These are phyloP conservation scores for Trichonephila clavata DNA, from an alignment of 1,140 invertebrate species.

Conservation along the genomic window DNA sequence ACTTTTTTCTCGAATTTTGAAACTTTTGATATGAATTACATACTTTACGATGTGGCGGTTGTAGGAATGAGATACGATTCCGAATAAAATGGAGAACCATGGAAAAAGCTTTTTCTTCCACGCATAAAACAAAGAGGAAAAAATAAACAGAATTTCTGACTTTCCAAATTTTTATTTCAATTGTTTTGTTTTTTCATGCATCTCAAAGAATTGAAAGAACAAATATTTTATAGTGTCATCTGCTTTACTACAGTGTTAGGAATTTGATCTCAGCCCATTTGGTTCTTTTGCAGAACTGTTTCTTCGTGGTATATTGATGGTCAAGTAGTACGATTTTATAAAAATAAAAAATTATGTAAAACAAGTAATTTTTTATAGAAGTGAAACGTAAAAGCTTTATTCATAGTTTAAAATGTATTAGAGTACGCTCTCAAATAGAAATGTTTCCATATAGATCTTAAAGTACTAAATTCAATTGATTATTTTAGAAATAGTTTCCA, in stretches of 20 bases:
- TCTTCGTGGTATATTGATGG: background rate
- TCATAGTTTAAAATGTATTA: no score
- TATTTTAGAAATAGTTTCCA: no score
- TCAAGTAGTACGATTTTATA: background rate
- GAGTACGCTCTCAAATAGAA: no score
- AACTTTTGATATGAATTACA: slow-evolving; percentile 50
- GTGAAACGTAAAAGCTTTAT: no score
- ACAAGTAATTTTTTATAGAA: background rate
- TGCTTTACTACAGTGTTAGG: slow-evolving; percentile 37
- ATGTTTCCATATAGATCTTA: no score
- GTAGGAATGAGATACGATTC: slow-evolving; percentile 17
- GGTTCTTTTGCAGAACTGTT: background rate
- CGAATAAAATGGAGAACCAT: background rate
- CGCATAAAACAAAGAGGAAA: background rate
- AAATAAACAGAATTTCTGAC: slow-evolving; percentile 29
- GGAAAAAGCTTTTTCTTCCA: background rate
- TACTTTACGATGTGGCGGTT: slow-evolving; percentile 21
- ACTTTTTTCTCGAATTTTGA: slow-evolving; percentile 27
- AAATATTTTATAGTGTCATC: slow-evolving; percentile 47
- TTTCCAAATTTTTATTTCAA: slow-evolving; percentile 10
- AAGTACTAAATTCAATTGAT: no score
- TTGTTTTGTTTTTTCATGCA: background rate
- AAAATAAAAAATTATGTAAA: background rate
- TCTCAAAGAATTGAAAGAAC: slow-evolving; percentile 24
- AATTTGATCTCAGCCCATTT: slow-evolving; percentile 33